Conservation (phyloP, 1,140 invertebrate species). For the Harlomillsia oculata region DNA sequence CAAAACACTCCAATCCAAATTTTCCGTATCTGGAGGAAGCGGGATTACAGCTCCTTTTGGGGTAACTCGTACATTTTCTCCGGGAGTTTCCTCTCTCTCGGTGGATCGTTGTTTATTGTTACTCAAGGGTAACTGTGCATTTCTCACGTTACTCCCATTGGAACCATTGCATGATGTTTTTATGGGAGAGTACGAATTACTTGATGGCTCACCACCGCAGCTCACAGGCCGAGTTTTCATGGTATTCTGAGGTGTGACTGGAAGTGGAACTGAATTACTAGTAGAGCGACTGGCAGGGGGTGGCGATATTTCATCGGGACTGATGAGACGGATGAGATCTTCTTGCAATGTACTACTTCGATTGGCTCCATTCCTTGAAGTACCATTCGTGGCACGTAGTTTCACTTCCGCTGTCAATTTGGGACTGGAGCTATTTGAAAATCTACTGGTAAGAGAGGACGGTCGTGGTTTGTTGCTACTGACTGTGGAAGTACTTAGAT, state of each 20-base stretch:
- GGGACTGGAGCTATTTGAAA: slow-evolving; percentile 19
- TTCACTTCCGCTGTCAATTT: slow-evolving; percentile 30
- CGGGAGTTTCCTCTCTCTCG: neutral
- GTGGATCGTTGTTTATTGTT: neutral
- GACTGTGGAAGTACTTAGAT: neutral
- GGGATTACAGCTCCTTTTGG: slow-evolving; percentile 2
- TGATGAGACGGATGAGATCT: slow-evolving; percentile 78
- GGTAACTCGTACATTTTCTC: neutral
- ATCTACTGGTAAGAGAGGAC: slow-evolving; percentile 10
- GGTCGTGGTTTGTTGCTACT: slow-evolving; percentile 1
- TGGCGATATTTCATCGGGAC: slow-evolving; percentile 54
- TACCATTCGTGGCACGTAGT: slow-evolving; percentile 42
- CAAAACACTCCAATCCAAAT: slow-evolving; percentile 15
- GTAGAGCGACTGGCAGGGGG: neutral
- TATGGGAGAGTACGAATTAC: neutral
- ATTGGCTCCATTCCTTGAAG: slow-evolving; percentile 45
- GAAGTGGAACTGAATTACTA: slow-evolving; percentile 1
- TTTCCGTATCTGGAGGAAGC: slow-evolving; percentile 1
- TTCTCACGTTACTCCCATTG: neutral
- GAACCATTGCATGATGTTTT: neutral
- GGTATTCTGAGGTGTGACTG: neutral
- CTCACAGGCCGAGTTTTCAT: slow-evolving; percentile 20
- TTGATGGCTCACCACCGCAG: slow-evolving; percentile 10
- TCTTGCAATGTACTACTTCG: slow-evolving; percentile 65
- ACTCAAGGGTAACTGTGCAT: neutral